Evolutionary conservation across 2,888 invertebrate species (phyloP).

Genomic region (Trachelus tabidus): DNA sequence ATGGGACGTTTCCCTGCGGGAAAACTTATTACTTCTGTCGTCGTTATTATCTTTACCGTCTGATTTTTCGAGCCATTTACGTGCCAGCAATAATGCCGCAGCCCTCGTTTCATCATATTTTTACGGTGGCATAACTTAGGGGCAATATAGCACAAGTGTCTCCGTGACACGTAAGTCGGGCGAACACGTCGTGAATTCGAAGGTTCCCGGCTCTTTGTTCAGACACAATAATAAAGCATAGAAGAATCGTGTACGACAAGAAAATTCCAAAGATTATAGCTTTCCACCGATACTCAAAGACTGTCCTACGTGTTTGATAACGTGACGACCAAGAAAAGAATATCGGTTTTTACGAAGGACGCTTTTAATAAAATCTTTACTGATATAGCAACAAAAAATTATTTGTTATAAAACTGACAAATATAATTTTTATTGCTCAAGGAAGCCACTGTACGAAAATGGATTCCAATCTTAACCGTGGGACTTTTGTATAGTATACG

Average conservation of each 20-base stretch:
- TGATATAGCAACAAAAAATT: background rate
- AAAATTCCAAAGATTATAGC: background rate
- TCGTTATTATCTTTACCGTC: constrained; percentile 34
- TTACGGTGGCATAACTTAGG: constrained; percentile 48
- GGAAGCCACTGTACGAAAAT: background rate
- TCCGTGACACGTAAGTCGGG: background rate
- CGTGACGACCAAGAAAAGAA: background rate
- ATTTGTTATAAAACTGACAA: background rate
- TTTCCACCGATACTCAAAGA: background rate
- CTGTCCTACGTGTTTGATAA: too few relatives aligned
- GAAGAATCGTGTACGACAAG: background rate
- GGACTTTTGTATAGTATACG: background rate
- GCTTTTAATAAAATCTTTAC: background rate
- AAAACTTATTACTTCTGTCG: background rate
- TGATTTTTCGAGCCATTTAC: constrained; percentile 43
- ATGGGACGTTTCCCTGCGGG: background rate
- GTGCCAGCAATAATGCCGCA: constrained; percentile 12
- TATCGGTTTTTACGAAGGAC: background rate
- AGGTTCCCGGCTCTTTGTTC: background rate
- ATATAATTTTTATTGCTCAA: background rate
- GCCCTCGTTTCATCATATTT: constrained; percentile 41
- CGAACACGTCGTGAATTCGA: background rate
- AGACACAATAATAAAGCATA: background rate
- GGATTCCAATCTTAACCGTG: background rate
- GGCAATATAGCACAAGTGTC: constrained; percentile 37